Base-by-base conservation (phyloP, 1,140 invertebrate genomes). In the Theocolax elegans region DNA sequence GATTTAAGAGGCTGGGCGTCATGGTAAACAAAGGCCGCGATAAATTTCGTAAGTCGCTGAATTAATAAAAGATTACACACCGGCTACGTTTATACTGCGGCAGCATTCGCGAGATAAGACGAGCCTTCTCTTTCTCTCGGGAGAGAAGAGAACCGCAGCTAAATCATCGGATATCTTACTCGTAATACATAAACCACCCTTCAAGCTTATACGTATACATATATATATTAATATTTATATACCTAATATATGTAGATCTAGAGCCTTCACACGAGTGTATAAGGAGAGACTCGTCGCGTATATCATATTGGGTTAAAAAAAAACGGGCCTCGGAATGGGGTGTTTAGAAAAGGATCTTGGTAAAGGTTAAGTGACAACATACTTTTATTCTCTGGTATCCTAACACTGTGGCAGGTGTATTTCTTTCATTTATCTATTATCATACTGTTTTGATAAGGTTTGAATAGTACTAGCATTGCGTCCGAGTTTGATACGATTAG, bases 21-120 rank as follows among this genome's bases (percentile, higher is more conserved):
- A 46, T 64, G 68, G 81, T 86, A 85, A 86, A 86, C 85, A 86
- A 86, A 85, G 83, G 80, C 84, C 72, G 74, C 83, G 80, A 85
- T 86, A 86, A 86, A 85, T 85, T 85, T 84, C 75, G 76, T 82
- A 84, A 85, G 84, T 84, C 83, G 78, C 77, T 82, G 85, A 86
- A 86, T 86, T 86, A 86, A 86, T 86, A 86, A 86, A 86, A 85
- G 84, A 86, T 86, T 86, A 86, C 84, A 84, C 42, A 38, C 27
- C 31, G 29, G 46, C 17, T 75, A 74, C 77, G 77, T 68, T 77
- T 56, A 35, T 56, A 56, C 29, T 31, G 35, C 54, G 54, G 54
- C 19, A 75, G 75, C 77, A 78, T 67, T 77, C 77, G 78, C 77
- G 76, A 81, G 82, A 85, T 85, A 86, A 85, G 83, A 80, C 73